Evolutionary conservation across 2,113 vertebrate species (phyloP), one percentile per base, ranked within the genome.

Genomic region (Bubalus kerabau): DNA sequence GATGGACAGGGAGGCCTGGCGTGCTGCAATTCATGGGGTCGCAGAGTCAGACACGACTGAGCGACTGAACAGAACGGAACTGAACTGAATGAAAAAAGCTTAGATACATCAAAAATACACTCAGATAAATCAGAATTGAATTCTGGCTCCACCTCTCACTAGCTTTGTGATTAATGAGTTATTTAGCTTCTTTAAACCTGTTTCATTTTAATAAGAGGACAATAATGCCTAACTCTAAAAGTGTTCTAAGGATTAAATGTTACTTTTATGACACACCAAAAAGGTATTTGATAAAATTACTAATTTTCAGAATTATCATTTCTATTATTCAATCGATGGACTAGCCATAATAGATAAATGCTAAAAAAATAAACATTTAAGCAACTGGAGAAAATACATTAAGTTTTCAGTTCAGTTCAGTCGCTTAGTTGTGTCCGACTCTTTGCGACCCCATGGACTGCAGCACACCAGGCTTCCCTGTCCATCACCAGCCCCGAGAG

Each of bases 261-360:
- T 46, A 62, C 12, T 95, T 96, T 57, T 87, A 46, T 78, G 30
- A 87, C 90, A 71, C n/a, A 93, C 43, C n/a, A 84, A 28, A 81
- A 57, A 52, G 24, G 23, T 50, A 60, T 46, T 36, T 81, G 8
- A 83, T 30, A 80, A 93, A n/a, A 3, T 54, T 90, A 90, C 12
- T 21, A 90, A 93, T 28, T 43, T 67, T 85, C 23, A 94, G 40
- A 93, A 78, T 74, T 43, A 78, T 24, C 30, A 87, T 74, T 89
- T 57, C 10, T 60, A 40, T 71, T 89, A 92, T 95, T 92, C 80
- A 92, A 48, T 52, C 16, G 11, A 64, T 48, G 19, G 40, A 12
- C 23, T 54, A 71, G 7, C 13, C 26, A 86, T 67, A 50, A 83
- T 43, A 84, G n/a, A 57, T 87, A 80, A 67, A 43, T 56, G 48